phyloP scores from a whole-genome alignment of 1,140 invertebrate species.

The Cepaea nemoralis region DNA sequence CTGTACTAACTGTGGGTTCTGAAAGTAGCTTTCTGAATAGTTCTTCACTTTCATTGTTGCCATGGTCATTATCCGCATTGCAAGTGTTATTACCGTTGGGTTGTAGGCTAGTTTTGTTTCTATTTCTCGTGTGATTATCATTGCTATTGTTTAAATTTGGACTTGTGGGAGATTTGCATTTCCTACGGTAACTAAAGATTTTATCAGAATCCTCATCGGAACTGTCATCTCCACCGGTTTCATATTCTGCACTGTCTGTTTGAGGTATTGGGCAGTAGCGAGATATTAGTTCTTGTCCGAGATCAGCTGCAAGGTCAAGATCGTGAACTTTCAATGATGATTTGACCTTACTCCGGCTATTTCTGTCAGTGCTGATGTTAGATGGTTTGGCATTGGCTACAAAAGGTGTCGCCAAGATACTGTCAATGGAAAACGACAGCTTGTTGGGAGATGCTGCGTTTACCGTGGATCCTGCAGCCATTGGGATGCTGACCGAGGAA shows the following conservation, averaged over 20 bases:
- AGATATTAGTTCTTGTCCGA: neutral
- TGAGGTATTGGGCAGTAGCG: neutral
- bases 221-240: neutral
- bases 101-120: neutral
- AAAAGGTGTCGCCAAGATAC: conserved; percentile 29
- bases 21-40: neutral
- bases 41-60: conserved; percentile 10
- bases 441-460: neutral
- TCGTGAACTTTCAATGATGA: neutral
- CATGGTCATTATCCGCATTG: conserved; percentile 11
- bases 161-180: neutral
- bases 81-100: neutral
- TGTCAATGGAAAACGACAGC: conserved; percentile 36
- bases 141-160: neutral
- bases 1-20: neutral
- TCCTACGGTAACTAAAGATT: neutral
- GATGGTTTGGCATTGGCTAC: neutral
- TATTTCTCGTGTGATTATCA: neutral
- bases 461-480: neutral
- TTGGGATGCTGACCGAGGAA: neutral
- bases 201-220: conserved; percentile 6
- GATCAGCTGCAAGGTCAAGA: neutral
- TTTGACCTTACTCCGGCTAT: neutral
- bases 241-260: neutral
- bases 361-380: neutral